Conservation (phyloP, 1,140 invertebrate genomes). For the Aricia agestis region DNA sequence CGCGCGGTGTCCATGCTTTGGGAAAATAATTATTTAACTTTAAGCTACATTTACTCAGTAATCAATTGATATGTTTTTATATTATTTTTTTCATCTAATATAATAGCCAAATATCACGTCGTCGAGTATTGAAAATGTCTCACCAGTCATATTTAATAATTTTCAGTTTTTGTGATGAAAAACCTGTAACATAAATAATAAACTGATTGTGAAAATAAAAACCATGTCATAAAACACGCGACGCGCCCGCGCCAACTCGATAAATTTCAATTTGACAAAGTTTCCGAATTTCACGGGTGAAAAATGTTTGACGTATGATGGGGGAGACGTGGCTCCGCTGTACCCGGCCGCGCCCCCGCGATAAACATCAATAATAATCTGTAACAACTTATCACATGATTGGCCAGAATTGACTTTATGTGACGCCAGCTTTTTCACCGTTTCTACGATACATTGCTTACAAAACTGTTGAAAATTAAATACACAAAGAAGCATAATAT, state of each 20-base stretch:
- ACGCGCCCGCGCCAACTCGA: constrained; percentile 14
- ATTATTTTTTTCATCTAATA: too few relatives aligned
- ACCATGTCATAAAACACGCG: constrained; percentile 14
- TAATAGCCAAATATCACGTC: too few relatives aligned
- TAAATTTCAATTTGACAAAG: constrained; percentile 39
- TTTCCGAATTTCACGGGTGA: constrained; percentile 35
- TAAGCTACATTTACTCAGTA: too few relatives aligned
- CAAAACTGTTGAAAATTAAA: not conserved
- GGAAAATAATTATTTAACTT: too few relatives aligned
- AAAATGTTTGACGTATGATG: constrained; percentile 35
- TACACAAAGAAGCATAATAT: too few relatives aligned
- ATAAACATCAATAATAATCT: constrained; percentile 42
- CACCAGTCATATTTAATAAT: not conserved
- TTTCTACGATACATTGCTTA: constrained; percentile 6
- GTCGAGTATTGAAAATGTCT: too few relatives aligned
- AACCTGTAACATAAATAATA: not conserved
- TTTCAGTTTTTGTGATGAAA: not conserved
- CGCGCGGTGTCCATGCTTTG: too few relatives aligned
- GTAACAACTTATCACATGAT: constrained; percentile 32
- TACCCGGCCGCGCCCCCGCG: constrained; percentile 26
- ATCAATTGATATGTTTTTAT: too few relatives aligned
- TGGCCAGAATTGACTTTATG: constrained; percentile 18
- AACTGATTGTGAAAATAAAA: not conserved
- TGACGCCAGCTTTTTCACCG: constrained; percentile 18
- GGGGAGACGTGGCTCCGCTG: constrained; percentile 22